Conservation (phyloP, 2,888 invertebrate genomes). For the Chrysomela aeneicollis region DNA sequence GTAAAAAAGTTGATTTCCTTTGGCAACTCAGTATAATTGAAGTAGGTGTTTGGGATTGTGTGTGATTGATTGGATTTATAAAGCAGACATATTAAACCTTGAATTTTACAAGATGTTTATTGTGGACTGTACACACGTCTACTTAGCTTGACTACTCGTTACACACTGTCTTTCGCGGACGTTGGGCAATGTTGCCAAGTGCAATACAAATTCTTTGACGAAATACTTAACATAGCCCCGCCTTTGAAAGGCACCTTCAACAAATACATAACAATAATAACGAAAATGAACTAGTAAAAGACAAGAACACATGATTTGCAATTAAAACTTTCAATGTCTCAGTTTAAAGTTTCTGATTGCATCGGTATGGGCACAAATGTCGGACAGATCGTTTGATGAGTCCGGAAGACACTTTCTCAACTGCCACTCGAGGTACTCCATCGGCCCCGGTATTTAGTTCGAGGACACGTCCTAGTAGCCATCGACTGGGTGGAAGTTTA, state of each 20-base stretch:
- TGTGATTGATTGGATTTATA: no score
- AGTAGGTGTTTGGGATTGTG: no score
- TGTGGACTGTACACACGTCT: no score
- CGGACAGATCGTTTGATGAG: constrained; percentile 5
- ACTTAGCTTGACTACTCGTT: no score
- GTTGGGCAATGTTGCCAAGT: no score
- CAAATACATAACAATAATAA: background rate
- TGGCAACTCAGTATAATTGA: no score
- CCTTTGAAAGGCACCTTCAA: constrained; percentile 18
- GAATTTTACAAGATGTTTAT: no score
- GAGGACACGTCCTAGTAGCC: constrained; percentile 2
- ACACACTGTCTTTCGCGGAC: no score
- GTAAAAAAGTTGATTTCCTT: no score
- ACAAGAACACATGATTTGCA: background rate
- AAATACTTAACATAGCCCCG: constrained; percentile 12
- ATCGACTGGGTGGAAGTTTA: no score
- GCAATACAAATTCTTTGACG: no score
- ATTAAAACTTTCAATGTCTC: background rate
- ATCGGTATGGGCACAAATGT: constrained; percentile 11
- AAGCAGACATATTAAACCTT: no score
- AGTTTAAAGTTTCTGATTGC: background rate
- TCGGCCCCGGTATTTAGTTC: background rate
- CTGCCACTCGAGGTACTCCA: constrained; percentile 6
- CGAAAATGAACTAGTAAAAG: background rate
- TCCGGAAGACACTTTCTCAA: constrained; percentile 1